Base-by-base conservation (phyloP, 2,888 invertebrate genomes). In the Iphiclides podalirius region DNA sequence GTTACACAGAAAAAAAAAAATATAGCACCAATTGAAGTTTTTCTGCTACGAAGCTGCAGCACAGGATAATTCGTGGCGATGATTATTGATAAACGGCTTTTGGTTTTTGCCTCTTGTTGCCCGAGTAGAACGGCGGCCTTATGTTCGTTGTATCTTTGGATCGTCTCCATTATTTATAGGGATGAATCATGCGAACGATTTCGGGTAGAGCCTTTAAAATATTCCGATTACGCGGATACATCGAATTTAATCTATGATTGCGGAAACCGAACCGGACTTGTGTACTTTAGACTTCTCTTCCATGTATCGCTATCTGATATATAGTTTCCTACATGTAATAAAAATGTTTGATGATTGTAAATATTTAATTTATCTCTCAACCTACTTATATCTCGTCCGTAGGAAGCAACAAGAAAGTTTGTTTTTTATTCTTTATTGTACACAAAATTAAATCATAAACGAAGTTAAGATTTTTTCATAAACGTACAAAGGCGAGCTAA, bases 11-110 rank as follows among this genome's bases (percentile, higher is more conserved):
- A n/a, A 17, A 31, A 26, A 35, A 44, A 26, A n/a, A 33, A 15
- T 33, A 43, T 17, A 20, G 38, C 11, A 15, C 37, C 42, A 38
- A 43, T 43, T 37, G 31, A 33, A 33, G 23, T 42, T 48, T 48
- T 48, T 48, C 33, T 45, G 20, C 41, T 53, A 59, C 59, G 58
- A 63, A 63, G 13, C 61, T 61, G 63, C 67, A 63, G 63, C 66
- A 68, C 63, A 63, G 71, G 64, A 64, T 69, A 72, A 75, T 75
- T 74, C 63, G n/a, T n/a, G n/a, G n/a, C n/a, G 70, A 71, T 72
- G 66, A 76, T 72, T 66, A 64, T 64, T 69, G 66, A 64, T 71
- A 70, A 74, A 58, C 54, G 55, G 52, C 64, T 60, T 58, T 52
- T 55, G 47, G 64, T 75, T 77, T 73, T 76, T 74, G 60, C 65